Evolutionary conservation across 2,797 vertebrate species (phyloP), one percentile per base, ranked within the genome.

Genomic region (Acanthurus lineatus): DNA sequence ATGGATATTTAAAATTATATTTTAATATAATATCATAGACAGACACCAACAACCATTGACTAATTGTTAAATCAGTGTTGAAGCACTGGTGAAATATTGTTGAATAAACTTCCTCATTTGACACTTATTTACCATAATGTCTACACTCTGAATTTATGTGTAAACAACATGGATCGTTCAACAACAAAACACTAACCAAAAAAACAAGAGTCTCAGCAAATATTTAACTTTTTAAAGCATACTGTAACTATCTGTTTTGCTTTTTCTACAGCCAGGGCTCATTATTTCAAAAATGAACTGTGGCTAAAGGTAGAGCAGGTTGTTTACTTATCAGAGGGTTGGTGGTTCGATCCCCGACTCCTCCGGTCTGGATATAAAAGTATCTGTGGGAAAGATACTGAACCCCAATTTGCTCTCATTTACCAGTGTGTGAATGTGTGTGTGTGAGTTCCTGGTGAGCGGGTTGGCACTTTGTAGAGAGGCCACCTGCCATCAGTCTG

Each of bases 81-180:
- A 77, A 56, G 7, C 22, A 9, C 35, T 6, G 9, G 35, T 72
- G 52, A 66, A 78, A 74, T 53, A 74, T 52, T 76, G 47, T 8
- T 40, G 1, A 68, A 71, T 60, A 11, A 49, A 32, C 25, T 68
- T 69, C 35, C 42, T 1, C 17, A 38, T 64, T 5, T 52, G 57
- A 61, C 49, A 67, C 3, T 75, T 40, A 80, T 69, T 77, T 45
- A 69, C 48, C 5, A 6, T 44, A 9, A 22, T 17, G 17, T 42
- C 57, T 25, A 35, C n/a, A 12, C 42, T 16, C 15, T n/a, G 38
- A 57, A 64, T 65, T 35, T 12, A 64, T 25, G 22, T 4, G 10
- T 57, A 84, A 61, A 63, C 17, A 35, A 52, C 15, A 53, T 3
- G 15, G 16, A 74, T 49, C 25, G n/a, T 52, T 25, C n/a, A 60